Percentiles rank a stretch among this genome's conserved stretches.
phyloP scores from a whole-genome alignment of 1,140 invertebrate genomes.

The Polypedilum pembai region DNA sequence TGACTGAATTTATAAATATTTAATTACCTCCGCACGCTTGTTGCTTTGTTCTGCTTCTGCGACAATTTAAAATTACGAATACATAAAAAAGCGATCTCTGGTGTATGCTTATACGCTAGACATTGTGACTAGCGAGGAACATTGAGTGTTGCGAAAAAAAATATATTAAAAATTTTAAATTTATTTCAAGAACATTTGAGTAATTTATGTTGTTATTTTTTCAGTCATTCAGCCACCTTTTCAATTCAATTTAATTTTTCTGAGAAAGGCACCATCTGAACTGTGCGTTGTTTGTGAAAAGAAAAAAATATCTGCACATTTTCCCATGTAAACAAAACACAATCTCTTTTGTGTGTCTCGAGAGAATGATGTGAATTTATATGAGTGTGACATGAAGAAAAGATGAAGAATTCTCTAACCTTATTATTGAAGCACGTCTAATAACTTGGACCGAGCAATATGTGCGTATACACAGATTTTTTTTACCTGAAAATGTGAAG shows the following conservation, averaged over 20 bases:
- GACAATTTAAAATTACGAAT: neutral
- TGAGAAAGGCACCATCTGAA: neutral
- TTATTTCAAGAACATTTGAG: neutral
- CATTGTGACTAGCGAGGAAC: conserved; percentile 3
- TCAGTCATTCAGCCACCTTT: neutral
- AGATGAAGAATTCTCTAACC: neutral
- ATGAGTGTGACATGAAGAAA: neutral
- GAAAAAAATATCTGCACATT: neutral
- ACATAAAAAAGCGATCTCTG: neutral
- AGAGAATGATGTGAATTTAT: conserved; percentile 10
- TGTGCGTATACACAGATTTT: neutral
- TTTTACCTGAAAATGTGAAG: neutral
- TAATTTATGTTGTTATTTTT: neutral
- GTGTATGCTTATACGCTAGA: neutral
- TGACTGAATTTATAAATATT: conserved; percentile 13
- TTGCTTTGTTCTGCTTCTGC: neutral
- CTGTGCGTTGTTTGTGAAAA: neutral
- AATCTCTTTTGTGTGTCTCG: neutral
- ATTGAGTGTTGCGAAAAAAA: neutral
- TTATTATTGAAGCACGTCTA: conserved; percentile 10
- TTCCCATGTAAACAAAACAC: neutral
- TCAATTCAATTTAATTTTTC: neutral
- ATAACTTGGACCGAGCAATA: neutral
- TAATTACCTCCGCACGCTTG: neutral
- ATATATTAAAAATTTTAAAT: neutral